Conservation (phyloP, 1,140 invertebrate genomes). For the Pollicipes pollicipes region DNA sequence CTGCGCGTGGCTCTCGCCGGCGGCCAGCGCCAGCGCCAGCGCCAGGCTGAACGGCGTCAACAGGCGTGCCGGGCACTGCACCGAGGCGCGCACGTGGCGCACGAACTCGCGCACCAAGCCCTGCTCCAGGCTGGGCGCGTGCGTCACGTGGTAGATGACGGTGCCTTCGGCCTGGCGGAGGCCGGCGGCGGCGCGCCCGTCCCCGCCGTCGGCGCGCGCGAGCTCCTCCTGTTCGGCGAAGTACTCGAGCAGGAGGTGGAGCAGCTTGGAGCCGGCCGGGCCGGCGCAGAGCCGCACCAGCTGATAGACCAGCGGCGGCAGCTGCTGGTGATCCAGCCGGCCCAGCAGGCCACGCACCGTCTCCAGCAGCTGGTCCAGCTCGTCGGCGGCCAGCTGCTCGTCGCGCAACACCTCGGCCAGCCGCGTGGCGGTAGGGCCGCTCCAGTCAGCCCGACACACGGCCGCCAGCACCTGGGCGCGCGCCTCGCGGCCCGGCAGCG, state of each 20-base stretch:
- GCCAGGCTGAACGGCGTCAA: conserved; percentile 18
- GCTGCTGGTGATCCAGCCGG: conserved; percentile 24
- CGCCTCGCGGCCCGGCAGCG: no score
- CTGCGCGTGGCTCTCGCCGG: conserved; percentile 17
- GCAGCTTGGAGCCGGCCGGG: conserved; percentile 10
- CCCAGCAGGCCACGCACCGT: conserved; percentile 26
- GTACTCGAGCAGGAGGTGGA: conserved; percentile 13
- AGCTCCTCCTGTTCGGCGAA: conserved; percentile 16
- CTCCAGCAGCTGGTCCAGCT: conserved; percentile 28
- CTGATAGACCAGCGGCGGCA: conserved; percentile 29
- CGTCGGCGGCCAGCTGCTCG: conserved; percentile 22
- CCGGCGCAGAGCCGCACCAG: conserved; percentile 21
- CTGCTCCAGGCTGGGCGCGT: conserved; percentile 15
- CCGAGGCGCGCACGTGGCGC: conserved; percentile 14
- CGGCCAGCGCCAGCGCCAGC: conserved; percentile 15
- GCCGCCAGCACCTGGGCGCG: no score
- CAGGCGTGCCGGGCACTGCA: conserved; percentile 14
- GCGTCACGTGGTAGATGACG: conserved; percentile 17
- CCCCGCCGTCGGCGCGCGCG: conserved; percentile 1
- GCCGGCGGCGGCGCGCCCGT: not conserved
- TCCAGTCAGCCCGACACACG: no score
- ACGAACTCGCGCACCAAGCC: conserved; percentile 15
- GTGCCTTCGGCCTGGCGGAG: conserved; percentile 6
- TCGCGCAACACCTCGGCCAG: not conserved
- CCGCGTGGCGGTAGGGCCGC: not conserved